These are phyloP conservation scores for Ostrea edulis DNA, from an alignment of 1,140 invertebrate species.

Conservation along the genomic window DNA sequence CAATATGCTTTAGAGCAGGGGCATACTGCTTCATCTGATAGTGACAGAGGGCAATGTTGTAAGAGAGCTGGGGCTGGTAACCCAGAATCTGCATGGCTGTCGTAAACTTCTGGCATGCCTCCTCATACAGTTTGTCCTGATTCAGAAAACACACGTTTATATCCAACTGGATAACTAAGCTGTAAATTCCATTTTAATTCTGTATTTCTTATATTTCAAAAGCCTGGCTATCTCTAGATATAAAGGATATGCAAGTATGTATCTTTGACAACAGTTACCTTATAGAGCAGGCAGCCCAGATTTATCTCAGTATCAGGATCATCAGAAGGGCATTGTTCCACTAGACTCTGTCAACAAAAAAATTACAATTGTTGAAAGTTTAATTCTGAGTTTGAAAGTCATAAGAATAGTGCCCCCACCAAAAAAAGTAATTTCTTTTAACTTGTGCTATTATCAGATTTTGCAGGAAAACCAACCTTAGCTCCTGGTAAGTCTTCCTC, in stretches of 20 bases:
- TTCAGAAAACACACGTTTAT: constrained; percentile 61
- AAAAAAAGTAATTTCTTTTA: too few species aligned
- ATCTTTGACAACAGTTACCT: constrained; percentile 82
- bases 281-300: constrained; percentile 95
- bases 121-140: constrained; percentile 91
- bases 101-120: constrained; percentile 95
- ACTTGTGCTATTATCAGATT: neutral
- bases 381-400: neutral
- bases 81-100: constrained; percentile 85
- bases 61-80: constrained; percentile 87
- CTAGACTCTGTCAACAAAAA: constrained; percentile 83
- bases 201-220: too few species aligned
- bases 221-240: too few species aligned
- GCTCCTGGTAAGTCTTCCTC: constrained; percentile 96
- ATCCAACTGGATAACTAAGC: neutral
- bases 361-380: neutral
- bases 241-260: neutral
- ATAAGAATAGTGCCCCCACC: too few species aligned
- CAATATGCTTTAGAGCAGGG: constrained; percentile 88
- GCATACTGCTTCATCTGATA: constrained; percentile 96
- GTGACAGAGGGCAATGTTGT: constrained; percentile 97
- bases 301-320: constrained; percentile 98
- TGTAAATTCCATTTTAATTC: too few species aligned
- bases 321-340: constrained; percentile 92
- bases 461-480: constrained; percentile 80